Evolutionary conservation across 1,140 invertebrate species (phyloP).

Genomic region (Calycopis cecrops): DNA sequence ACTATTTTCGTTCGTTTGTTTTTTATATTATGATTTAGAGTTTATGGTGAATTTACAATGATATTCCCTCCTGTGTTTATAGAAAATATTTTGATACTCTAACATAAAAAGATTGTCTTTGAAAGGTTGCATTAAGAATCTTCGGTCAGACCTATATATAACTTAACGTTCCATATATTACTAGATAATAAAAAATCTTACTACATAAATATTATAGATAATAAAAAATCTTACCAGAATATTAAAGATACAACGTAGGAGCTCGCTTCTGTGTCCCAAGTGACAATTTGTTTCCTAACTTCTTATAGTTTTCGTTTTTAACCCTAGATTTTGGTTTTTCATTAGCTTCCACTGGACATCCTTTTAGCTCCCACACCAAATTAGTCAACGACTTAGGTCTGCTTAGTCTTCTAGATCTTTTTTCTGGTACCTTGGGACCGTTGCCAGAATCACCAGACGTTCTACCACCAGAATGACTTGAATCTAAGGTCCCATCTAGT

Average conservation of each 20-base stretch:
- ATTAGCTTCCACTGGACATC: conserved; percentile 73
- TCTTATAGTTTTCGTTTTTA: conserved; percentile 75
- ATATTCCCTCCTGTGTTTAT: no score
- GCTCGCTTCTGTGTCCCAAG: conserved; percentile 69
- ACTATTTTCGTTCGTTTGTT: no score
- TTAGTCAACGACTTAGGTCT: conserved; percentile 90
- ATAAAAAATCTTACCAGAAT: conserved; percentile 41
- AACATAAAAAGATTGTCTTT: no score
- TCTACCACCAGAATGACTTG: conserved; percentile 89
- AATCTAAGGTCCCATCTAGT: conserved; percentile 88
- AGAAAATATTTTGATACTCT: no score
- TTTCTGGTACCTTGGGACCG: conserved; percentile 86
- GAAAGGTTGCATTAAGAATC: no score
- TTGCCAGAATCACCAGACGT: conserved; percentile 89
- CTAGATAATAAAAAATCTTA: no score
- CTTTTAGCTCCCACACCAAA: conserved; percentile 88
- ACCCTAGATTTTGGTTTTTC: conserved; percentile 76
- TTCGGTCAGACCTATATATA: no score
- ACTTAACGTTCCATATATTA: no score
- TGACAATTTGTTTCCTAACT: conserved; percentile 67
- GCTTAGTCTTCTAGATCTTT: conserved; percentile 84
- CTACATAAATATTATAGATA: neutral
- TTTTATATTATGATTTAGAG: no score
- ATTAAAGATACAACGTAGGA: conserved; percentile 70
- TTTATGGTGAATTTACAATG: no score